These are phyloP conservation scores for Seira musarum DNA, from an alignment of 2,888 invertebrate species.

Conservation along the genomic window DNA sequence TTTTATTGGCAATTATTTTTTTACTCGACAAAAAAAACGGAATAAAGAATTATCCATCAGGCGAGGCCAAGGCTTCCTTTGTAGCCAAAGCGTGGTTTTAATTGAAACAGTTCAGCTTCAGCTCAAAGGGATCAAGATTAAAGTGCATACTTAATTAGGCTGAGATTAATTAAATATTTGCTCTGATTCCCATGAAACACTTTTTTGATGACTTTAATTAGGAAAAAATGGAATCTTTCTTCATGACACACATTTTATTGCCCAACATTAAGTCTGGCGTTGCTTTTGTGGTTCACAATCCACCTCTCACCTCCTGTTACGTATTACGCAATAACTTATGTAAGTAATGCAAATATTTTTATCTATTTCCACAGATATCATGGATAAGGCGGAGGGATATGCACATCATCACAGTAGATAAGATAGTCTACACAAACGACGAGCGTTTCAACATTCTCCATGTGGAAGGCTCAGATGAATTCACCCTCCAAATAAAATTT, in stretches of 20 bases:
- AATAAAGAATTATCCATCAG: constrained; percentile 1
- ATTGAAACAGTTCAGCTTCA: background rate
- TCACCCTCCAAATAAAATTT: constrained; percentile 95
- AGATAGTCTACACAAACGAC: constrained; percentile 93
- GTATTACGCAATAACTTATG: background rate
- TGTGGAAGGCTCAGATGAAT: constrained; percentile 91
- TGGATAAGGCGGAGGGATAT: constrained; percentile 94
- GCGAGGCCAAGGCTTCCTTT: too few species aligned
- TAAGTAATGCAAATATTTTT: background rate
- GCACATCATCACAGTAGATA: constrained; percentile 93
- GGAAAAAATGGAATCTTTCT: background rate
- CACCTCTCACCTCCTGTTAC: background rate
- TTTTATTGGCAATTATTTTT: constrained; percentile 7
- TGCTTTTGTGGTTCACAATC: too few species aligned
- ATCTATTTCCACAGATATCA: constrained; percentile 80
- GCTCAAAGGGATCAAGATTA: constrained; percentile 2
- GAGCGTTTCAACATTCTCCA: constrained; percentile 83
- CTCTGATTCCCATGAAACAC: constrained; percentile 4
- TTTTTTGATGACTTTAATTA: constrained; percentile 1
- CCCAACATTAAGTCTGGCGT: too few species aligned
- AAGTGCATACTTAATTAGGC: constrained; percentile 17
- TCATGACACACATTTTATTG: background rate
- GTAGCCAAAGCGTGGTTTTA: too few species aligned
- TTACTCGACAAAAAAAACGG: background rate
- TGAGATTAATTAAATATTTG: constrained; percentile 15